Evolutionary conservation across 2,113 vertebrate genomes (phyloP).

Genomic region (Cephalopholis sonnerati): DNA sequence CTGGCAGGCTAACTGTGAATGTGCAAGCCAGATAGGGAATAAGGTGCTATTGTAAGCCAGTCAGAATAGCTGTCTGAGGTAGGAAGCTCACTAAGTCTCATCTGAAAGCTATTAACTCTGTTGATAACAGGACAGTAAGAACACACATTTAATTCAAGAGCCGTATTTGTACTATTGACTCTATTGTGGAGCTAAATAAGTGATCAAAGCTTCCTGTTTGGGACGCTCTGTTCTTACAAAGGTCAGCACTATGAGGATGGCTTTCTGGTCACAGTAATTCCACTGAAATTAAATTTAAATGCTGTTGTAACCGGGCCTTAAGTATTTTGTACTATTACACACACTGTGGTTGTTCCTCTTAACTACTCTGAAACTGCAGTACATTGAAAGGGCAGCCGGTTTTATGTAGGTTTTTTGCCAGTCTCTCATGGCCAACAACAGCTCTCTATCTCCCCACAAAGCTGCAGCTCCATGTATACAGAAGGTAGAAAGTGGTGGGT

Average conservation of each 20-base stretch:
- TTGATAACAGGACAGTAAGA: background rate
- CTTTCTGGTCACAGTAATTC: background rate
- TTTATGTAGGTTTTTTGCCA: slow-evolving; percentile 10
- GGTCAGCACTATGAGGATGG: background rate
- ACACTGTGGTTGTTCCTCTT: slow-evolving; percentile 5
- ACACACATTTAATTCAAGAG: background rate
- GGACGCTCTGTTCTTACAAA: background rate
- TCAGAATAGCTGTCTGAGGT: background rate
- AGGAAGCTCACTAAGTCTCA: background rate
- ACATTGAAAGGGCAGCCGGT: background rate
- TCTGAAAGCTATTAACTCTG: background rate
- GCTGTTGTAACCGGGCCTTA: background rate
- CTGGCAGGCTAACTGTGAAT: background rate
- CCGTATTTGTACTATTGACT: background rate
- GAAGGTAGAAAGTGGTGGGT: slow-evolving; percentile 3
- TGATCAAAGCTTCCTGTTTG: slow-evolving; percentile 4
- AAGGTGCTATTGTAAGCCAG: background rate
- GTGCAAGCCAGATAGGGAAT: background rate
- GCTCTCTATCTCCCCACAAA: slow-evolving; percentile 5
- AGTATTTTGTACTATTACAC: slow-evolving; percentile 2
- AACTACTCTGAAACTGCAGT: background rate
- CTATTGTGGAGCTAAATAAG: background rate
- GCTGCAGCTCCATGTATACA: slow-evolving; percentile 2
- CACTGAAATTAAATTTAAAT: background rate
- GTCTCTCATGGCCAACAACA: slow-evolving; percentile 15